These are phyloP conservation scores for Prenolepis imparis DNA, from an alignment of 2,888 invertebrate genomes.

Conservation along the genomic window DNA sequence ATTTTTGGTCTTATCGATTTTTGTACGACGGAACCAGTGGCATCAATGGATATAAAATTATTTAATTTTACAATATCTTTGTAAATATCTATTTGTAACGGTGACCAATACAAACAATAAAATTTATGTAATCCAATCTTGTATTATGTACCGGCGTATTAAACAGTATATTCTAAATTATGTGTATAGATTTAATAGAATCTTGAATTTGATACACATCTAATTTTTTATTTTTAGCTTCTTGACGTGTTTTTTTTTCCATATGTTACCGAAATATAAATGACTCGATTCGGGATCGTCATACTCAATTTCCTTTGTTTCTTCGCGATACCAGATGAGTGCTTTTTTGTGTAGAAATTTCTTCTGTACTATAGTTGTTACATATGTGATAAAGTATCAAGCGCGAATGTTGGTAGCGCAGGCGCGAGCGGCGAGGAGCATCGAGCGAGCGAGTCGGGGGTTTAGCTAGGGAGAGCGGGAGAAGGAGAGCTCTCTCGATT, in stretches of 20 bases:
- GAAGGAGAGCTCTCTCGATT: no score
- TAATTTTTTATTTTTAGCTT: conserved; percentile 23
- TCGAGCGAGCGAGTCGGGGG: no score
- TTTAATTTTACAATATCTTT: conserved; percentile 14
- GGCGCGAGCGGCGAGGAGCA: no score
- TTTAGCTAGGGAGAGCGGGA: no score
- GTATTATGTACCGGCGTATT: conserved; percentile 27
- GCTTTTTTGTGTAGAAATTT: conserved; percentile 1
- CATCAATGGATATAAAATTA: not conserved
- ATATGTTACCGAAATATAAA: conserved; percentile 1
- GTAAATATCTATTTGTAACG: conserved; percentile 24
- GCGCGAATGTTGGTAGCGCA: no score
- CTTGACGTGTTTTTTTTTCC: conserved; percentile 13
- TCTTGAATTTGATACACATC: not conserved
- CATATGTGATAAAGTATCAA: no score
- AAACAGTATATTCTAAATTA: no score
- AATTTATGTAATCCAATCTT: conserved; percentile 32
- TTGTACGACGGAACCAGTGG: conserved; percentile 3
- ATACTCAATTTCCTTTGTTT: not conserved
- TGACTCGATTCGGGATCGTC: conserved; percentile 32
- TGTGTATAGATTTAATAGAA: not conserved
- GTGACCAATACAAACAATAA: conserved; percentile 32
- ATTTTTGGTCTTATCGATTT: not conserved
- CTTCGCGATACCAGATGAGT: not conserved
- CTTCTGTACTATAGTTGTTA: not conserved